Base-by-base conservation (phyloP, 2,113 vertebrate genomes). In the Crotalus helleri region DNA sequence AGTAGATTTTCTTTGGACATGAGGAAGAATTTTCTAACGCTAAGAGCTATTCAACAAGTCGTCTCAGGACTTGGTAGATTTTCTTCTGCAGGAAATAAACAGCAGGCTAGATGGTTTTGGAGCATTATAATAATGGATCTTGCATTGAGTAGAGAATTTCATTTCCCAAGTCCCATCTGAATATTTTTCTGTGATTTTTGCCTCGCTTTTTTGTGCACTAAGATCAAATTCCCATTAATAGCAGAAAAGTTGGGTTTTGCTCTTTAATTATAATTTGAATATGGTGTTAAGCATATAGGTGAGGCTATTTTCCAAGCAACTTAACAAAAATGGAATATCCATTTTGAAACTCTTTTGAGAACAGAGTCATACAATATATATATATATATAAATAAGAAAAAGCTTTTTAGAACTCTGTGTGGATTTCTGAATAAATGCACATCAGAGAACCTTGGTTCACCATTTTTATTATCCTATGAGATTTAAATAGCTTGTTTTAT, bases 241-340 rank as follows among this genome's bases (percentile, higher is more conserved):
- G 10, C n/a, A 44, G n/a, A 39, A 89, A 89, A 89, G 19, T 58
- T 89, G 57, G 21, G 46, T 44, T 89, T 39, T 57, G 33, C 4
- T 39, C 23, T 46, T 89, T 86, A 58, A 24, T 58, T 59, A n/a
- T 46, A 85, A 26, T 89, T 59, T 85, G 51, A 26, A 95, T 96
- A 94, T 94, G 92, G 93, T 95, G 94, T 96, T 96, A 95, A 95
- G 87, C 96, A 95, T 96, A 93, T 96, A 96, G 94, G 94, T 96
- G 21, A 96, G 94, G 92, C 94, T 94, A 92, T 95, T 94, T 96
- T 97, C 96, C 94, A 95, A 94, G 11, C 24, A 19, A 53, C 3
- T 29, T 29, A 51, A n/a, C 91, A 93, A 95, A 95, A 94, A 93
- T 1, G 94, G 90, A 81, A 87, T 97, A 96, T 94, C 92, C 96